Base-by-base conservation (phyloP, 2,797 vertebrate genomes). In the Miichthys miiuy region DNA sequence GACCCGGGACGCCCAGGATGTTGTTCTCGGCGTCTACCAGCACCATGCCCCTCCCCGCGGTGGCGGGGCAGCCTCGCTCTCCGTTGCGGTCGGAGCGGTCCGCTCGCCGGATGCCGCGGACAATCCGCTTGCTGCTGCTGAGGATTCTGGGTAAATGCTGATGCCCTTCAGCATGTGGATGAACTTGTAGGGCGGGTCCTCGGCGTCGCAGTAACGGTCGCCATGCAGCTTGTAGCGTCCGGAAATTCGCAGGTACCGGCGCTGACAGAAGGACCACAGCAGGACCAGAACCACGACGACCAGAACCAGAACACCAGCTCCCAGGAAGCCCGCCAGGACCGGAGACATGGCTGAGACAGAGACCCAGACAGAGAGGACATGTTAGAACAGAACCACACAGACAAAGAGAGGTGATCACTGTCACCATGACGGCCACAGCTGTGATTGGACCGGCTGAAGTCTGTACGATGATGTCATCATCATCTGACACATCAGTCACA, bases 91-190 rank as follows among this genome's bases (percentile, higher is more conserved):
- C 42, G 14, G 65, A 91, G 68, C 92, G 68, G 84, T 87, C 88
- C 0, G 72, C 87, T 0, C 82, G 78, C 81, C 92, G 93, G 47
- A 92, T 77, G 63, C 96, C 85, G 0, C 96, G 96, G 34, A 97
- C 94, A 4, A 97, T 97, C 81, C 97, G 95, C 92, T 97, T 98
- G 91, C 96, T 97, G 95, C 96, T 93, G 89, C 96, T 98, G 80
- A 99, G 94, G 97, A 95, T 90, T 99, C 97, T 1, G 98, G 98
- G 84, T 99, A 99, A 90, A 99, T 99, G 85, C 97, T 99, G 94
- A 99, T 97, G 77, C 98, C 98, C 86, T 99, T 99, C 76, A 99
- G 90, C 98, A 99, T 99, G 92, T 99, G 98, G 62, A 99, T 98
- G 91, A 99, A 99, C 93, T 97, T 97, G 91, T 96, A 96, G 13